These are phyloP conservation scores for Scotopteryx bipunctaria DNA, from an alignment of 2,888 invertebrate species.

Conservation along the genomic window DNA sequence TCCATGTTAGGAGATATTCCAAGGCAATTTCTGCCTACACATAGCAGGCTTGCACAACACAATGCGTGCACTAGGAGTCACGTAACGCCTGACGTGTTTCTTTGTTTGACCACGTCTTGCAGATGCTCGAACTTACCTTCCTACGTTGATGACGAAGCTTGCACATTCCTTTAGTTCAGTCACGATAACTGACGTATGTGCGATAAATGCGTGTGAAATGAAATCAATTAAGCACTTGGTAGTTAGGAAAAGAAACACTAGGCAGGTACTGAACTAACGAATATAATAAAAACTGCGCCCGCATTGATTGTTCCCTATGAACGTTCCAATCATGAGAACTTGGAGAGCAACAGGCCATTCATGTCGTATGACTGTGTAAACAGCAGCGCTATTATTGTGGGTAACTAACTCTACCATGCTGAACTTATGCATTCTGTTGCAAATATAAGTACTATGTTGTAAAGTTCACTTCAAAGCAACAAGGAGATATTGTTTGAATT, in stretches of 20 bases:
- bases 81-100: conserved; percentile 37
- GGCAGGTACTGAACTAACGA: conserved; percentile 2
- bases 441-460: conserved; percentile 24
- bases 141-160: conserved; percentile 18
- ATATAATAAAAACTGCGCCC: conserved; percentile 44
- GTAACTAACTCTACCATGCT: conserved; percentile 24
- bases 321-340: conserved; percentile 67
- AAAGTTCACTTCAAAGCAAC: conserved; percentile 25
- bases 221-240: conserved; percentile 38
- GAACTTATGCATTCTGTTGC: conserved; percentile 31
- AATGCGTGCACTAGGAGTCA: conserved; percentile 40
- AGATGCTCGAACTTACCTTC: conserved; percentile 14
- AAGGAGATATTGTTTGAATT: conserved; percentile 26
- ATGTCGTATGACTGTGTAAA: conserved; percentile 40
- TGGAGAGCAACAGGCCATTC: conserved; percentile 59
- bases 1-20: conserved; percentile 51
- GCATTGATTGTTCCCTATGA: conserved; percentile 75
- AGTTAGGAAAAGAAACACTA: conserved; percentile 7
- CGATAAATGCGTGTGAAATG: conserved; percentile 35
- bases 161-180: conserved; percentile 17
- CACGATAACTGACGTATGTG: conserved; percentile 20
- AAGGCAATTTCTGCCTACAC: conserved; percentile 53
- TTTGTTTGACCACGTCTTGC: conserved; percentile 37
- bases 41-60: conserved; percentile 39
- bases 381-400: conserved; percentile 39